These are phyloP conservation scores for Eristalis intricaria DNA, from an alignment of 2,888 invertebrate genomes.

Conservation along the genomic window DNA sequence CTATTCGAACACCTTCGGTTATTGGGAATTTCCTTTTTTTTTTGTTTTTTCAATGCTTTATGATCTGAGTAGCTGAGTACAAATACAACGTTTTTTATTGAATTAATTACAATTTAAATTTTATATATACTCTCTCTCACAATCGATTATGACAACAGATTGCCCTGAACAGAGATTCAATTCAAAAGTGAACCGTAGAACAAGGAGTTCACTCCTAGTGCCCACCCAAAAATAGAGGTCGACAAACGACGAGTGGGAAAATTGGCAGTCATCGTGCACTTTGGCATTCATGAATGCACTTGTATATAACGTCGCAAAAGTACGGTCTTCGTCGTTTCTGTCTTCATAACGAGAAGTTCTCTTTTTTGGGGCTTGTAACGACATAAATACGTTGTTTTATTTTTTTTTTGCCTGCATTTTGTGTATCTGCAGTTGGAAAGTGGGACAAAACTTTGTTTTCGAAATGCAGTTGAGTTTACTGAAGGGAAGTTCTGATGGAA, in stretches of 20 bases:
- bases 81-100: too few relatives aligned
- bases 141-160: background rate
- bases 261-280: conserved; percentile 36
- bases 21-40: too few relatives aligned
- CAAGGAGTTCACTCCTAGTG: background rate
- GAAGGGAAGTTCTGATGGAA: conserved; percentile 45
- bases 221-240: conserved; percentile 26
- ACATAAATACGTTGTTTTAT: conserved; percentile 25
- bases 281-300: conserved; percentile 43
- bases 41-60: too few relatives aligned
- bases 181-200: background rate
- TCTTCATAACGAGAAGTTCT: conserved; percentile 13
- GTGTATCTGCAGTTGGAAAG: conserved; percentile 43
- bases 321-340: background rate
- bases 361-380: conserved; percentile 18
- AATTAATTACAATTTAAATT: too few relatives aligned
- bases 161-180: background rate
- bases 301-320: conserved; percentile 9
- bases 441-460: conserved; percentile 58
- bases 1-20: too few relatives aligned
- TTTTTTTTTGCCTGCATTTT: background rate
- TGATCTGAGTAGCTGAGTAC: too few relatives aligned
- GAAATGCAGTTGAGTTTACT: conserved; percentile 53
- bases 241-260: conserved; percentile 35
- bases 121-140: background rate